Conservation (phyloP, 2,888 invertebrate genomes). For the Drosophila mimetica region DNA sequence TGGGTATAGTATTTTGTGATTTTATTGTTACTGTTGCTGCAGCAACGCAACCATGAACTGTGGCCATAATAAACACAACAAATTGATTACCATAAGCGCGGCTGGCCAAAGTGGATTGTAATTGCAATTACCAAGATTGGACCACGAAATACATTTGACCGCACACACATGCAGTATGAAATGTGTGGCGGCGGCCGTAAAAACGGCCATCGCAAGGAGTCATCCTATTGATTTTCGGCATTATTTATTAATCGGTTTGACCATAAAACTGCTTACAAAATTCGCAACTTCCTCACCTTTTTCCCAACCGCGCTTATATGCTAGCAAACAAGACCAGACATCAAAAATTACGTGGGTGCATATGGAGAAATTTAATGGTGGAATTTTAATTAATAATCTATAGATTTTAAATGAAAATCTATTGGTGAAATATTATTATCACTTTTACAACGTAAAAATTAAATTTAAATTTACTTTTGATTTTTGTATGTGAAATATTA, state of each 20-base stretch:
- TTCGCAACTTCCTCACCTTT: constrained; percentile 33
- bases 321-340: constrained; percentile 16
- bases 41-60: constrained; percentile 44
- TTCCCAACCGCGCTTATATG: constrained; percentile 31
- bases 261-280: constrained; percentile 60
- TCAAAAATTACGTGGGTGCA: constrained; percentile 8
- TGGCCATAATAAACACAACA: constrained; percentile 54
- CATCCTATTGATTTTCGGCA: constrained; percentile 69
- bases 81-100: constrained; percentile 62
- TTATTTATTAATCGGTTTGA: constrained; percentile 64
- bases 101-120: constrained; percentile 45
- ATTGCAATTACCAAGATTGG: constrained; percentile 69
- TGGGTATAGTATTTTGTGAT: constrained; percentile 29
- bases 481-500: too few species aligned
- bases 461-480: too few species aligned
- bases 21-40: constrained; percentile 18
- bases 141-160: constrained; percentile 50
- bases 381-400: too few species aligned
- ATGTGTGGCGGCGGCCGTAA: constrained; percentile 39
- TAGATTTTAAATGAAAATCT: background rate
- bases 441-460: too few species aligned
- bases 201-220: constrained; percentile 54
- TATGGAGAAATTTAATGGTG: background rate
- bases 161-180: constrained; percentile 44
- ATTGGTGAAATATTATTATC: background rate